A percentile compares a stretch with the other conserved stretches of the same genome.
Evolutionary conservation across 2,888 invertebrate genomes (phyloP).

Genomic region (Mythimna loreyi): DNA sequence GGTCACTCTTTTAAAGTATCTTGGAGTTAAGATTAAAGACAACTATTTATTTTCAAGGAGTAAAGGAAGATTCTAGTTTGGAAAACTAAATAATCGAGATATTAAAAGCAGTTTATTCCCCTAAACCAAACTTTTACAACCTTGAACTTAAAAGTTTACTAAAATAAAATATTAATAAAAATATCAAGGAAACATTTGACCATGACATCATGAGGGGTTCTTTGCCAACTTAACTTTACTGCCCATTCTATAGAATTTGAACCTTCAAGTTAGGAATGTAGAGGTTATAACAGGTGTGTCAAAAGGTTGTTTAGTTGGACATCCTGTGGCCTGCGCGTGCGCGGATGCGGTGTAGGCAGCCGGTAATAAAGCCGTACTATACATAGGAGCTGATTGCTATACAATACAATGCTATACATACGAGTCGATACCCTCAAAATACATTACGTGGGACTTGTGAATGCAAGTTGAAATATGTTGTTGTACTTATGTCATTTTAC

Average conservation of each 20-base stretch:
- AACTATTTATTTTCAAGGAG: too few species aligned
- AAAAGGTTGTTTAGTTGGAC: slow-evolving; percentile 62
- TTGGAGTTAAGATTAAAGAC: too few species aligned
- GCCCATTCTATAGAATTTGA: not conserved
- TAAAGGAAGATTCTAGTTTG: too few species aligned
- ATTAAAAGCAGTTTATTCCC: not conserved
- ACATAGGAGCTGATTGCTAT: slow-evolving; percentile 49
- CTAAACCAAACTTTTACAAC: not conserved
- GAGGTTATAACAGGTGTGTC: slow-evolving; percentile 23
- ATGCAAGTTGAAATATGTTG: slow-evolving; percentile 28
- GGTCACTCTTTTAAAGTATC: too few species aligned
- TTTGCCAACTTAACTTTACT: slow-evolving; percentile 16
- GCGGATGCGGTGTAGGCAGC: slow-evolving; percentile 83
- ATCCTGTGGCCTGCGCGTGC: slow-evolving; percentile 83
- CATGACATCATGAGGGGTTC: slow-evolving; percentile 70
- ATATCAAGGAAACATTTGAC: slow-evolving; percentile 72
- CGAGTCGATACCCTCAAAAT: slow-evolving; percentile 67
- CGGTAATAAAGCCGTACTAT: slow-evolving; percentile 70
- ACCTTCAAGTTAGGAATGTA: slow-evolving; percentile 49
- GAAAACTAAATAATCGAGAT: too few species aligned
- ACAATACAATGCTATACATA: slow-evolving; percentile 38
- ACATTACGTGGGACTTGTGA: slow-evolving; percentile 56
- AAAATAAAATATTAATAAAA: slow-evolving; percentile 54
- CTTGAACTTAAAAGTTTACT: slow-evolving; percentile 20
- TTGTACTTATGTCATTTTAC: slow-evolving; percentile 29